Conservation (phyloP, 2,888 invertebrate species). For the Linnaemya tessellans region DNA sequence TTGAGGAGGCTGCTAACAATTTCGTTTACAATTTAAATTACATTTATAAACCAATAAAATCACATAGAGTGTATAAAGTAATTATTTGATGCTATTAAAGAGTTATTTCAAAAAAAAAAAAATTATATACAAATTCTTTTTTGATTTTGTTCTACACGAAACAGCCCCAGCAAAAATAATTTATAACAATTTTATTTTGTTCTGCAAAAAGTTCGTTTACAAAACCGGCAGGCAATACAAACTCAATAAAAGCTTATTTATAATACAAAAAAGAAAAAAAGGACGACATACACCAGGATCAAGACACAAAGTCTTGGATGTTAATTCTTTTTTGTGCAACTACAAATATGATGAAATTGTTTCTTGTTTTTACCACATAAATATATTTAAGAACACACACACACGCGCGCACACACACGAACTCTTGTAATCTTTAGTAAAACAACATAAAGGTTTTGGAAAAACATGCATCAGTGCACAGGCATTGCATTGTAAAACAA, state of each 20-base stretch:
- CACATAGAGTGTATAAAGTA: slow-evolving; percentile 28
- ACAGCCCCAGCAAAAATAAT: slow-evolving; percentile 21
- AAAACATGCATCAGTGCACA: slow-evolving; percentile 66
- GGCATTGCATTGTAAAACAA: slow-evolving; percentile 48
- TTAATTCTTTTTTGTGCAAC: slow-evolving; percentile 33
- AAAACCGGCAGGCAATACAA: slow-evolving; percentile 17
- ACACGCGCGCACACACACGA: neutral
- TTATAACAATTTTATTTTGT: slow-evolving; percentile 8
- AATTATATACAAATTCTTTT: neutral
- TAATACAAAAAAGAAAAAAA: slow-evolving; percentile 6
- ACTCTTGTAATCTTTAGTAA: neutral
- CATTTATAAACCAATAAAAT: slow-evolving; percentile 18
- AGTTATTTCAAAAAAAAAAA: slow-evolving; percentile 1
- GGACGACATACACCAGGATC: neutral
- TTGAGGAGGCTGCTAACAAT: no score
- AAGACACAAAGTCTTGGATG: slow-evolving; percentile 61
- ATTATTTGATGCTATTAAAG: slow-evolving; percentile 43
- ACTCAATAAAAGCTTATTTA: slow-evolving; percentile 53
- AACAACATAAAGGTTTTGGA: slow-evolving; percentile 47
- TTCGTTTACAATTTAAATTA: slow-evolving; percentile 42
- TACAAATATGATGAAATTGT: slow-evolving; percentile 66
- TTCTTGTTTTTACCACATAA: slow-evolving; percentile 55
- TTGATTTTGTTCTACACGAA: slow-evolving; percentile 23
- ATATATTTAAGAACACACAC: neutral
- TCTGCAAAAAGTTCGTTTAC: slow-evolving; percentile 19